A percentile compares a stretch with the other conserved stretches of the same genome.
Conservation (phyloP, 2,797 vertebrate species). For the Betta splendens region DNA sequence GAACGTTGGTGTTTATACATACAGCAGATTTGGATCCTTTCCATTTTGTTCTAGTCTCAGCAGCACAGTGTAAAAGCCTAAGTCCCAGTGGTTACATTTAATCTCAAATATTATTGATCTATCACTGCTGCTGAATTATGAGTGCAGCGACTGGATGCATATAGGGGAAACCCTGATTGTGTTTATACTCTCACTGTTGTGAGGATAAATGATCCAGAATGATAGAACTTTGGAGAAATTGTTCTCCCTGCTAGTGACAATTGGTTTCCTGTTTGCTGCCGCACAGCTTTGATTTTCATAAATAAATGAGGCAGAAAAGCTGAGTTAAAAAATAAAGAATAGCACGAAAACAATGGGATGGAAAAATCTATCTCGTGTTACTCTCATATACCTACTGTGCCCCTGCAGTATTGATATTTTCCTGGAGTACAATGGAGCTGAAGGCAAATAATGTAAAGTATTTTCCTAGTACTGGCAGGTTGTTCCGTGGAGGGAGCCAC, state of each 20-base stretch:
- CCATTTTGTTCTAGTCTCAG: neutral
- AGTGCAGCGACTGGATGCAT: neutral
- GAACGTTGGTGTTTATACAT: neutral
- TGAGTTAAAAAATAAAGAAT: neutral
- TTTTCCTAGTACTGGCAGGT: neutral
- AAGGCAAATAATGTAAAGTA: neutral
- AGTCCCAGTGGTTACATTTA: neutral
- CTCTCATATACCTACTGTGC: neutral
- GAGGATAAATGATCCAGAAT: conserved; percentile 47
- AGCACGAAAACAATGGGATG: conserved; percentile 10
- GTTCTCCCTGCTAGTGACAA: neutral
- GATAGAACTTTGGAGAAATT: neutral
- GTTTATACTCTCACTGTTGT: conserved; percentile 47
- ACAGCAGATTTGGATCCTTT: no score
- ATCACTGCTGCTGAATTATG: neutral
- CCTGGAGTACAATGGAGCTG: neutral
- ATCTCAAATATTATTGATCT: neutral
- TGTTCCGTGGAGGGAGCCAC: neutral
- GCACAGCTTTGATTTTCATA: neutral
- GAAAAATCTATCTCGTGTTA: conserved; percentile 1
- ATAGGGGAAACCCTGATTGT: conserved; percentile 6
- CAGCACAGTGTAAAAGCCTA: neutral
- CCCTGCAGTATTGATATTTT: conserved; percentile 4
- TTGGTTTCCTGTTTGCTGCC: neutral
- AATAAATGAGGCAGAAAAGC: neutral